Conservation (phyloP, 2,797 vertebrate genomes). For the Trachops cirrhosus region DNA sequence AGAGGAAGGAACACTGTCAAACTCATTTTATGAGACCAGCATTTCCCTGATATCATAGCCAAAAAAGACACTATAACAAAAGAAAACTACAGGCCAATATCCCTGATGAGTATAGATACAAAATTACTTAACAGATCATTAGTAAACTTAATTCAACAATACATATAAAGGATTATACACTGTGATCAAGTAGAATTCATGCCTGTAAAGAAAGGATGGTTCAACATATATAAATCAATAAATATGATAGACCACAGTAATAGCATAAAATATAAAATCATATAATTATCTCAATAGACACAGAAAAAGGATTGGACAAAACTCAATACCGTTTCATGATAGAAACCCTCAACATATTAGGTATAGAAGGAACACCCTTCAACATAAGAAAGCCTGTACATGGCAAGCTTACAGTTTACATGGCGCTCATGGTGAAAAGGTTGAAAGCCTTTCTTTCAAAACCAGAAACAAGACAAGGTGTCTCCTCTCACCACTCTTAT, state of each 20-base stretch:
- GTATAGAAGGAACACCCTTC: not conserved
- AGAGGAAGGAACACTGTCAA: not conserved
- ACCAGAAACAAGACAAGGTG: not conserved
- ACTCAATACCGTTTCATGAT: not conserved
- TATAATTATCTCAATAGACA: too few species aligned
- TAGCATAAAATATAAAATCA: too few species aligned
- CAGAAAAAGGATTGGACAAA: too few species aligned
- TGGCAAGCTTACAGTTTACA: not conserved
- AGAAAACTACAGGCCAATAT: not conserved
- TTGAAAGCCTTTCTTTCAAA: not conserved
- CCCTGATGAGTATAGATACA: not conserved
- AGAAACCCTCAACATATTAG: not conserved
- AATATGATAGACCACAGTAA: too few species aligned
- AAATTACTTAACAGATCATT: not conserved
- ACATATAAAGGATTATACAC: not conserved
- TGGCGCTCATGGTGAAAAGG: not conserved
- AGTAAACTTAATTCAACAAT: not conserved
- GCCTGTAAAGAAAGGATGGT: not conserved
- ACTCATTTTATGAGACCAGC: not conserved
- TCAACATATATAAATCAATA: not conserved
- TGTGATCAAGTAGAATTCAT: not conserved
- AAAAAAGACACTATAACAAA: not conserved
- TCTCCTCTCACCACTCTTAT: not conserved
- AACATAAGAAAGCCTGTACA: not conserved
- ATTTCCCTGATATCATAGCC: not conserved